Base-by-base conservation (phyloP, 1,140 invertebrate species). In the Cherax quadricarinatus region DNA sequence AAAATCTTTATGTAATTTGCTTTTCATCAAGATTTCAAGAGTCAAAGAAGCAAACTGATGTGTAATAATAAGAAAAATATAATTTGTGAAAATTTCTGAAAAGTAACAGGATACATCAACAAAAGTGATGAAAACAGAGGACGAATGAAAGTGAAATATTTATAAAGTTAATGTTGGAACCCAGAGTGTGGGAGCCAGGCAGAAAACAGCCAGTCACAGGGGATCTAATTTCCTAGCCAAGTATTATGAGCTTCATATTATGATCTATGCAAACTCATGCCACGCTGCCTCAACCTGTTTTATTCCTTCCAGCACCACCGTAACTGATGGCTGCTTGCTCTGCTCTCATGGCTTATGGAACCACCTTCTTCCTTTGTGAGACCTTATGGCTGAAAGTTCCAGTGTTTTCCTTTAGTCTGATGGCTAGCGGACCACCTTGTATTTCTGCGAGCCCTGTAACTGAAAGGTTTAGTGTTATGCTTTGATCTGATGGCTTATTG, bases 181-280 rank as follows among this genome's bases (percentile, higher is more conserved):
- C 9, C 9, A 57, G 53, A 57, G 9, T 57, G 53, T 57, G 53
- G 53, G 53, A 57, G 53, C 53, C 9, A 14, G 1, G 53, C n/a
- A 84, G 53, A 84, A 60, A 62, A 84, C 3, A n/a, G 62, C 62
- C 62, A 66, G 62, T 66, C 62, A 66, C 16, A 84, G 53, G 14
- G 41, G 82, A 30, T 62, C 57, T 62, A 53, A 84, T 62, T 84
- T 62, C 24, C 53, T 24, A 48, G 49, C 53, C 9, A 41, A 10
- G 16, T 48, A 84, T 84, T 84, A 84, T 84, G 53, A 62, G 62
- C 21, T 60, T 84, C 62, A 62, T n/a, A 60, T 62, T 41, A 84
- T n/a, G 82, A 84, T 84, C 82, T 84, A 62, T 84, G 82, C 82
- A 57, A 84, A 84, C 82, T 84, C 82, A 84, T 62, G 81, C 49